Conservation (phyloP, 2,797 vertebrate species). For the Chelidonichthys spinosus region DNA sequence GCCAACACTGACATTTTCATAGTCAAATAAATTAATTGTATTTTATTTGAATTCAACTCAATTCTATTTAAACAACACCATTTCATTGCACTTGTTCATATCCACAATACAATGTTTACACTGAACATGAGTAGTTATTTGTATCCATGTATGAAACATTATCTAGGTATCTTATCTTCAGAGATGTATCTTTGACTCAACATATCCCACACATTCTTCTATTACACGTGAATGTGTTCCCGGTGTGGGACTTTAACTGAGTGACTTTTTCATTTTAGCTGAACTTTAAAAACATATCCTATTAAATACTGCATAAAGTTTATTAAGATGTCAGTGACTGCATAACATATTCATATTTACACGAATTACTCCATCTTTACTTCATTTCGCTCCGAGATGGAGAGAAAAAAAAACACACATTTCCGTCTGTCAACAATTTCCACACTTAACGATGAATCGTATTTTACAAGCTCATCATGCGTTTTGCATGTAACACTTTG, state of each 20-base stretch:
- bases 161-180: too few relatives aligned
- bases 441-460: not conserved
- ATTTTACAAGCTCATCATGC: not conserved
- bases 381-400: not conserved
- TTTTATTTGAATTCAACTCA: too few relatives aligned
- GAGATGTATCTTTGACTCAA: not conserved
- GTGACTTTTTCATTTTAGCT: not conserved
- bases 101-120: too few relatives aligned
- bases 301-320: not conserved
- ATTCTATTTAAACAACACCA: too few relatives aligned
- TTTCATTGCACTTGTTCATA: too few relatives aligned
- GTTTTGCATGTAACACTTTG: not conserved
- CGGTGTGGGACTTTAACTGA: not conserved
- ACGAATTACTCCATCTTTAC: not conserved
- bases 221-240: too few relatives aligned
- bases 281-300: not conserved
- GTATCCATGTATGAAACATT: too few relatives aligned
- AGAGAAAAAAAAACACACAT: not conserved
- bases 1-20: not conserved
- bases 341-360: not conserved
- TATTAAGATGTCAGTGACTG: not conserved
- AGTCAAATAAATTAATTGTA: not conserved
- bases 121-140: too few relatives aligned
- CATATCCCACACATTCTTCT: too few relatives aligned
- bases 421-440: not conserved